phyloP scores from a whole-genome alignment of 2,113 vertebrate species.

The Hiodon alosoides region DNA sequence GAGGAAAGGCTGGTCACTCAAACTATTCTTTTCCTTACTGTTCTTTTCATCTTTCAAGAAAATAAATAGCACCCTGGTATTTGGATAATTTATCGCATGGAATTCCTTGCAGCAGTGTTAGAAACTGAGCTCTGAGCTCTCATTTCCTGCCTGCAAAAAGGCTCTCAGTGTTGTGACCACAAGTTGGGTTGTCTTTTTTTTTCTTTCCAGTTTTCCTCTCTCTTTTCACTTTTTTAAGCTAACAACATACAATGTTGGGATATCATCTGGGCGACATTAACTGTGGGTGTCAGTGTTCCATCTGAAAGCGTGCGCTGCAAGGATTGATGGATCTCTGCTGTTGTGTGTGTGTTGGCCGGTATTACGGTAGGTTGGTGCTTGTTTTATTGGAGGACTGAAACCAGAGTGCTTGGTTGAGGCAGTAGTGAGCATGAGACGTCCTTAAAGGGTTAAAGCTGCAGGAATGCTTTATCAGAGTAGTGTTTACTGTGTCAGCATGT shows the following conservation, averaged over 20 bases:
- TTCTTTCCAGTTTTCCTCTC: background rate
- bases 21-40: constrained; percentile 18
- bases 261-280: background rate
- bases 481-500: no score
- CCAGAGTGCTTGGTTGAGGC: no score
- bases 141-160: background rate
- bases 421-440: no score
- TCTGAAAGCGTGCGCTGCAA: background rate
- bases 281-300: background rate
- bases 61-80: constrained; percentile 1
- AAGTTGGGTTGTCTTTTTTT: background rate
- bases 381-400: no score
- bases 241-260: background rate
- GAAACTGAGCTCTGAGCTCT: background rate
- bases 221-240: background rate
- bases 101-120: constrained; percentile 1
- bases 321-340: no score
- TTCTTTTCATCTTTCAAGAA: constrained; percentile 29
- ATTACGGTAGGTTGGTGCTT: background rate
- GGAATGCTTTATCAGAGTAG: background rate
- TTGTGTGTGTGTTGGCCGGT: background rate
- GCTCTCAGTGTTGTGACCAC: background rate
- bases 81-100: background rate
- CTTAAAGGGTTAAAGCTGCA: background rate
- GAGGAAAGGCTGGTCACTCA: background rate